A percentile compares a stretch with the other conserved stretches of the same genome.
Evolutionary conservation across 1,140 invertebrate species (phyloP).

Genomic region (Steinernema khuongi): DNA sequence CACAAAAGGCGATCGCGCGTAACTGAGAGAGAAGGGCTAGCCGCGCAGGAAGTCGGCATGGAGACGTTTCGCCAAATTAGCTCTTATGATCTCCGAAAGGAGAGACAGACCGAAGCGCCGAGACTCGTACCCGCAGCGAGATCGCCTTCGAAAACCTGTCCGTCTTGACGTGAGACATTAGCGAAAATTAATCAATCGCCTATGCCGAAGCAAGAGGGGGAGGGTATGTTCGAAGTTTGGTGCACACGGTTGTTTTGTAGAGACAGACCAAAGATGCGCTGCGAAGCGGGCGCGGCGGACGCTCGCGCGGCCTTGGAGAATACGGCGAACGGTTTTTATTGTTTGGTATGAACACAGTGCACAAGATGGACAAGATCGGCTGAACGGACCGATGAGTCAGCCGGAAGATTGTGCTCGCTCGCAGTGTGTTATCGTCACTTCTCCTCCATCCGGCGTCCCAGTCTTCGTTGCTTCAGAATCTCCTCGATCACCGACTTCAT

Average conservation of each 20-base stretch:
- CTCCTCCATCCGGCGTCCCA: neutral
- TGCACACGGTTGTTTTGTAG: neutral
- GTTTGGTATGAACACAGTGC: neutral
- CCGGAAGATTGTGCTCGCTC: neutral
- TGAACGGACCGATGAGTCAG: neutral
- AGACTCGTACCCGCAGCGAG: neutral
- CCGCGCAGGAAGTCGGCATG: no score
- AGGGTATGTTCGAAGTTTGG: neutral
- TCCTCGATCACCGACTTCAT: conserved; percentile 6
- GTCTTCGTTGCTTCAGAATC: neutral
- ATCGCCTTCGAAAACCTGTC: conserved; percentile 3
- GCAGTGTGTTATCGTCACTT: neutral
- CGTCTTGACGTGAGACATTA: neutral
- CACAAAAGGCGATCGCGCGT: no score
- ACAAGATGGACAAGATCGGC: neutral
- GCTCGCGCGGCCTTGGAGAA: neutral
- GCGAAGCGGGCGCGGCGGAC: neutral
- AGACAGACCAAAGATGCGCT: neutral
- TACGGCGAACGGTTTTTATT: conserved; percentile 3
- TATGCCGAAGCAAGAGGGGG: neutral
- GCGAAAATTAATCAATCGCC: neutral
- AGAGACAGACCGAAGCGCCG: neutral
- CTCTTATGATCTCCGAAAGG: neutral
- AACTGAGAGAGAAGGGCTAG: no score
- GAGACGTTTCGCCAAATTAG: neutral